Base-by-base conservation (phyloP, 2,888 invertebrate genomes). In the Melangyna quadrimaculata region DNA sequence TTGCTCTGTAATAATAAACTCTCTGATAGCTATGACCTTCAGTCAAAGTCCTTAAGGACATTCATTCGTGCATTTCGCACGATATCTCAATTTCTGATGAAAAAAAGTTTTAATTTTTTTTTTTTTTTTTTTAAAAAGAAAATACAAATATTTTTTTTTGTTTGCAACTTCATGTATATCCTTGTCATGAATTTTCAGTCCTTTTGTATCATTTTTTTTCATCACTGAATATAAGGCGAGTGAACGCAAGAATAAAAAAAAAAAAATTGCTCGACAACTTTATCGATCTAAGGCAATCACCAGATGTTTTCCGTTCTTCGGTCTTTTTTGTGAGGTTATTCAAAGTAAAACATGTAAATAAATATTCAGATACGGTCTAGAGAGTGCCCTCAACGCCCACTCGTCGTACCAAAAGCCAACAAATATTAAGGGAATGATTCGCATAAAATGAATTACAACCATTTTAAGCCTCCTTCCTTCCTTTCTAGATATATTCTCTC, bases 351-450 rank as follows among this genome's bases (percentile, higher is more conserved):
- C 73, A 78, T 78, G 72, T 43, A 78, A 83, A 83, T 78, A 73
- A 83, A 83, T 83, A 83, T 74, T 57, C 57, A 69, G 53, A 78
- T 72, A 61, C 72, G 53, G 61, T 59, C 53, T 73, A 45, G 51
- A 61, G 70, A 75, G 57, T 57, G 78, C 53, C 45, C 45, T 10
- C 24, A 19, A 14, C 55, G 57, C 57, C 57, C 14, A 29, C 17
- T 29, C 17, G 12, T 22, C n/a, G n/a, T n/a, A n/a, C 27, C 37
- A 59, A 59, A 59, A 59, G 22, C 35, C 22, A 59, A 59, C 22
- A 74, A 73, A 71, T 83, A 74, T 78, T 78, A 78, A 78, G 74
- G 73, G 83, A 83, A 83, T 78, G 78, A 83, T 74, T 83, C 83
- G 57, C 83, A 83, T 82, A 83, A 78, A 83, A 78, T 83, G 74